Conservation (phyloP, 2,113 vertebrate species). For the Dendrocopos noguchii region DNA sequence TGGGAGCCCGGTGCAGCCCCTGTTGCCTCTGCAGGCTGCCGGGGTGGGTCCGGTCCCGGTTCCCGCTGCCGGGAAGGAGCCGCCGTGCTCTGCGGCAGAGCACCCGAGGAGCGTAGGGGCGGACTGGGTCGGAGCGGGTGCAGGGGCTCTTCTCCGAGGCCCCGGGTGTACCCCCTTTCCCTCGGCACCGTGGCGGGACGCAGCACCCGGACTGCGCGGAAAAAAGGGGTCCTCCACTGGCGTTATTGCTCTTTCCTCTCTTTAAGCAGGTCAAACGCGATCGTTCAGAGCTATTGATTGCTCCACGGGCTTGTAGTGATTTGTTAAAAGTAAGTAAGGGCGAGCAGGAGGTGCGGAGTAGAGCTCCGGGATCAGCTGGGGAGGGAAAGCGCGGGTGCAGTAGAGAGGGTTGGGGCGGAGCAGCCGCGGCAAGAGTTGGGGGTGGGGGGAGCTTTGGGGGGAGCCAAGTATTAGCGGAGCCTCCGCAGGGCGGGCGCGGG, state of each 20-base stretch:
- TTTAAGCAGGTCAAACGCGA: slow-evolving; percentile 58
- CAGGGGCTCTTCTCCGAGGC: not conserved
- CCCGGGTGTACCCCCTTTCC: not conserved
- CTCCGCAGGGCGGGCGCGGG: not conserved
- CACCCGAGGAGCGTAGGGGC: not conserved
- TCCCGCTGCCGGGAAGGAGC: not conserved
- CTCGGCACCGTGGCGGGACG: no score
- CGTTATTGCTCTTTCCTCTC: slow-evolving; percentile 42
- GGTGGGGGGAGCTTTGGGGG: not conserved
- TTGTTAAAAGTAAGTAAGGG: slow-evolving; percentile 63
- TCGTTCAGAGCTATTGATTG: slow-evolving; percentile 59
- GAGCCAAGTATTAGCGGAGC: not conserved
- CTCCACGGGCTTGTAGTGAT: slow-evolving; percentile 47
- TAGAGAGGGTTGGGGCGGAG: not conserved
- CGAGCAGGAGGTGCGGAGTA: slow-evolving; percentile 16
- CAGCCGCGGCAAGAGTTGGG: not conserved
- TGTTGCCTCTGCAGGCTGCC: not conserved
- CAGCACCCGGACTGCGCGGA: not conserved
- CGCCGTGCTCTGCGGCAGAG: not conserved
- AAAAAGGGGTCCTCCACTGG: not conserved
- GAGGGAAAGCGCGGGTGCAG: not conserved
- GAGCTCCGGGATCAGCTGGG: not conserved
- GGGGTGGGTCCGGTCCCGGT: not conserved
- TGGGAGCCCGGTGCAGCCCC: not conserved
- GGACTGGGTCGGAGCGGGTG: not conserved